phyloP scores from a whole-genome alignment of 23 tunicate species.

The Styela plicata region DNA sequence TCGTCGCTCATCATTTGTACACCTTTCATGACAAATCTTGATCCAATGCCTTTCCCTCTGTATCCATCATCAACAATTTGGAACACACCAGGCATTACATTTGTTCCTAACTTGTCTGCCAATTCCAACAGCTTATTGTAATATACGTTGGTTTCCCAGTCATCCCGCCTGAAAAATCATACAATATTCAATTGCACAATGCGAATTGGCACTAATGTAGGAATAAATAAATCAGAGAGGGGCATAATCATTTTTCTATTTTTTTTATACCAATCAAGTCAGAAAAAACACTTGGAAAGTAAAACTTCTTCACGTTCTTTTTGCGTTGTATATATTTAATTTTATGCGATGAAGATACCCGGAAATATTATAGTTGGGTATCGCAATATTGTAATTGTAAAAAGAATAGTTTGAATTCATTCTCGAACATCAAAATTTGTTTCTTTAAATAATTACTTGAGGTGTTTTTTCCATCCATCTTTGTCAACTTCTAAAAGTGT shows the following conservation, averaged over 20 bases:
- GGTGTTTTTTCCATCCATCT: constrained; percentile 14
- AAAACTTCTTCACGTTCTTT: too few relatives aligned
- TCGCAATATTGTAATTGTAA: too few relatives aligned
- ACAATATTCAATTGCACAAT: too few relatives aligned
- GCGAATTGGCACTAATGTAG: background rate
- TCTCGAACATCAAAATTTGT: too few relatives aligned
- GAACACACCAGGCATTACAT: constrained; percentile 26
- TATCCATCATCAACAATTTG: constrained; percentile 26
- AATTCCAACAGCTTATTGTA: constrained; percentile 3
- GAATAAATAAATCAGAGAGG: background rate
- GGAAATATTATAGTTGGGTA: too few relatives aligned
- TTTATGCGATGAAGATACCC: too few relatives aligned
- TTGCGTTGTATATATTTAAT: too few relatives aligned
- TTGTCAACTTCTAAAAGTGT: background rate
- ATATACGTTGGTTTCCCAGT: constrained; percentile 2
- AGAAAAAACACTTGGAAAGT: too few relatives aligned
- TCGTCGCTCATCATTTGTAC: constrained; percentile 28
- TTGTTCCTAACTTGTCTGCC: constrained; percentile 6
- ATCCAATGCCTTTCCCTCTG: constrained; percentile 21
- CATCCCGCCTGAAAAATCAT: constrained; percentile 16
- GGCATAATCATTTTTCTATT: background rate
- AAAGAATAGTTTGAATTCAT: too few relatives aligned
- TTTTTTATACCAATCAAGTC: too few relatives aligned
- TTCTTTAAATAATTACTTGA: too few relatives aligned
- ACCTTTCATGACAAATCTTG: constrained; percentile 9